Evolutionary conservation across 2,888 invertebrate species (phyloP), one percentile per base, ranked within the genome.

Genomic region (Mythimna pallens): DNA sequence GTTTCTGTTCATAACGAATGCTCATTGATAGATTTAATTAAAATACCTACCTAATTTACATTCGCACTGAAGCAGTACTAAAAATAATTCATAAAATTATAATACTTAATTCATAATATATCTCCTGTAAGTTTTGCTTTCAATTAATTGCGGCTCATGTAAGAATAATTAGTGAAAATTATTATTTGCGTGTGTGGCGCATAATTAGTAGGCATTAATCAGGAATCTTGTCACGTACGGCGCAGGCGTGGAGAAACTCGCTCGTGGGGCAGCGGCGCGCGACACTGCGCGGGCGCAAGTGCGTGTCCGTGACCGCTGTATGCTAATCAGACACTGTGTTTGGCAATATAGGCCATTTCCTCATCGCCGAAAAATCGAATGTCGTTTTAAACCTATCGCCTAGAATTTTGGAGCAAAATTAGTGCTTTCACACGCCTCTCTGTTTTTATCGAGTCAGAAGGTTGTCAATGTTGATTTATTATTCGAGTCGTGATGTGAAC

Each of bases 311-410:
- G 93, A 92, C 92, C 88, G 88, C 76, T 80, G 84, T 91, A 93
- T 93, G 93, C 87, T 91, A 94, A 93, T 91, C 85, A 86, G 78
- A 83, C 79, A 85, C 86, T 82, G 89, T 90, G 91, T 93, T 93
- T 86, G 93, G 88, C 89, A 90, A 92, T 91, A 92, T 89, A 84
- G 94, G 92, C 84, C 92, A 91, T 89, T 94, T 94, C 93, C 94
- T 93, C 89, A 82, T 89, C 87, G 88, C 89, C 91, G 85, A 89
- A 90, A 91, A 88, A 88, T 88, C 77, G 69, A 83, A 89, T 76
- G 64, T 82, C 74, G 78, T 47, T 47, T 47, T 47, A 7, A 47
- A 79, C 78, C 79, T 81, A 85, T 83, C 77, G 88, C 83, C 85
- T 81, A 87, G 82, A 88, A 87, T 87, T 87, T 87, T 81, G 78